Conservation (phyloP, 2,797 vertebrate genomes). For the Aphelocoma californica region DNA sequence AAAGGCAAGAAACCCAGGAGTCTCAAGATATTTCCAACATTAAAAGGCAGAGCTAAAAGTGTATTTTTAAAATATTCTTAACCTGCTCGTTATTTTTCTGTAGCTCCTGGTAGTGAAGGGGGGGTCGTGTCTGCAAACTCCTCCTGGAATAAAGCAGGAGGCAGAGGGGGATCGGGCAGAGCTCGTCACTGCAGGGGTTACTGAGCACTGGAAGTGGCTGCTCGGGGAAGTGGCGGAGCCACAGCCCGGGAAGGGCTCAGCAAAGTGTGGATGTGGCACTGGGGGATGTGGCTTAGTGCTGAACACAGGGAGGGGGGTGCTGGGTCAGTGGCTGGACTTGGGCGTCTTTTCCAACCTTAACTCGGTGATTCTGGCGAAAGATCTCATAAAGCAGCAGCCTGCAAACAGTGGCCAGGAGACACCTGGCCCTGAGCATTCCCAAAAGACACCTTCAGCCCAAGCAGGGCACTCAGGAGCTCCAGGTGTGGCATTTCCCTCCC, state of each 20-base stretch:
- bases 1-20: neutral
- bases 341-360: neutral
- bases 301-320: no score
- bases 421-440: neutral
- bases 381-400: accelerated
- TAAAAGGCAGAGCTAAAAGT: neutral
- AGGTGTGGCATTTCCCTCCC: accelerated
- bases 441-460: neutral
- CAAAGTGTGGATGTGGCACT: accelerated
- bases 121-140: neutral
- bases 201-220: neutral
- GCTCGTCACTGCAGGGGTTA: neutral
- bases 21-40: neutral
- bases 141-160: neutral
- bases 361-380: neutral
- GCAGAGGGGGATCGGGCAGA: accelerated
- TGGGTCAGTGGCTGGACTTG: neutral
- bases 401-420: neutral
- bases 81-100: neutral
- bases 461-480: neutral
- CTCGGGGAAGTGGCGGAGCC: neutral
- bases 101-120: neutral
- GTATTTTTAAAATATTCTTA: neutral
- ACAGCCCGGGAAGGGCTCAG: neutral
- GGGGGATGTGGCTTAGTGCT: neutral